Percentiles rank a stretch among this genome's conserved stretches.
These are phyloP conservation scores for Athetis lepigone DNA, from an alignment of 2,888 invertebrate species.

Conservation along the genomic window DNA sequence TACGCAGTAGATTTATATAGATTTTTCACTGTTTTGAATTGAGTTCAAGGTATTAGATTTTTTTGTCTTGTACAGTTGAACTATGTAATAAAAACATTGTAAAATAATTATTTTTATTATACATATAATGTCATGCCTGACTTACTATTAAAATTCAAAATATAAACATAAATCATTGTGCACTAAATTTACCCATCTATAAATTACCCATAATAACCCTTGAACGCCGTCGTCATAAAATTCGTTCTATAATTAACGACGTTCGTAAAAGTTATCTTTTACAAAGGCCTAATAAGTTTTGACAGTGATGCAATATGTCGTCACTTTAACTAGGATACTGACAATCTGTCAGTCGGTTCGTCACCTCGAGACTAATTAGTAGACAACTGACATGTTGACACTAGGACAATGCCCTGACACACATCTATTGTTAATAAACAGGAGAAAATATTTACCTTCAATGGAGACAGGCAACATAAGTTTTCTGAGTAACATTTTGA, in stretches of 20 bases:
- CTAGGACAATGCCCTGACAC: slow-evolving; percentile 53
- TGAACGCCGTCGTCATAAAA: slow-evolving; percentile 45
- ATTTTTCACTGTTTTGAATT: slow-evolving; percentile 10
- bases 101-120: slow-evolving; percentile 6
- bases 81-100: not conserved
- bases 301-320: slow-evolving; percentile 55
- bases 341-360: slow-evolving; percentile 49
- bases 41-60: slow-evolving; percentile 13
- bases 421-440: slow-evolving; percentile 55
- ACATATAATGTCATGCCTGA: slow-evolving; percentile 18
- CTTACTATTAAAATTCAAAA: slow-evolving; percentile 23
- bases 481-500: slow-evolving; percentile 34
- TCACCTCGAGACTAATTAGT: slow-evolving; percentile 63
- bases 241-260: slow-evolving; percentile 48
- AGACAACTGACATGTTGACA: slow-evolving; percentile 60
- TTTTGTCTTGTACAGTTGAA: slow-evolving; percentile 1
- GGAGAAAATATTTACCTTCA: slow-evolving; percentile 55
- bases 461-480: slow-evolving; percentile 43
- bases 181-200: slow-evolving; percentile 33
- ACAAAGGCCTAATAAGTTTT: slow-evolving; percentile 53
- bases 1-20: too few relatives aligned
- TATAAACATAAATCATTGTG: slow-evolving; percentile 44
- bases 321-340: slow-evolving; percentile 62
- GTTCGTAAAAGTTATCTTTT: slow-evolving; percentile 48
- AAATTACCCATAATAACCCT: slow-evolving; percentile 57